A percentile compares a stretch with the other conserved stretches of the same genome.
These are phyloP conservation scores for Danio kyathit DNA, from an alignment of 2,797 vertebrate species.

Conservation along the genomic window DNA sequence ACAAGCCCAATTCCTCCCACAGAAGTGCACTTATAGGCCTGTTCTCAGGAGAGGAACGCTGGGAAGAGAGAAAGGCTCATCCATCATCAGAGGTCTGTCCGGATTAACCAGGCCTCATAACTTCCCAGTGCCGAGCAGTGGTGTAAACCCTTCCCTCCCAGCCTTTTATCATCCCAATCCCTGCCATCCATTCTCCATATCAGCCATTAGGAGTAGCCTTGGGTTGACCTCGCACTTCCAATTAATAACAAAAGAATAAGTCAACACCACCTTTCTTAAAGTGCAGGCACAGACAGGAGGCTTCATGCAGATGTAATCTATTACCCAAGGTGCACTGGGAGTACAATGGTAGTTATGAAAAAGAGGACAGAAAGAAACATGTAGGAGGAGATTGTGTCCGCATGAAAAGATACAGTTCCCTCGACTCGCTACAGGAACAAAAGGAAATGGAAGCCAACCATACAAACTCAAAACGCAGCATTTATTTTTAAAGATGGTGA, in stretches of 20 bases:
- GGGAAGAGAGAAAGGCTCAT: conserved; percentile 39
- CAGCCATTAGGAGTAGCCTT: conserved; percentile 66
- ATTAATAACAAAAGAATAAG: conserved; percentile 65
- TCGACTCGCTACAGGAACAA: conserved; percentile 5
- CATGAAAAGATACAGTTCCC: background rate
- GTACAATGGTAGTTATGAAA: conserved; percentile 35
- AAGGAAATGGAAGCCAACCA: background rate
- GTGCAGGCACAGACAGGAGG: conserved; percentile 67
- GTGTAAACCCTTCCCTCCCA: conserved; percentile 35
- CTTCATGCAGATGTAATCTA: conserved; percentile 62
- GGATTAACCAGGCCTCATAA: conserved; percentile 62
- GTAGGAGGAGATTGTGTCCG: conserved; percentile 56
- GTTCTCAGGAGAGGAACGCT: conserved; percentile 55
- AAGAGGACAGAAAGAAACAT: conserved; percentile 46
- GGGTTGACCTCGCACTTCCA: conserved; percentile 70
- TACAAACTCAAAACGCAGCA: background rate
- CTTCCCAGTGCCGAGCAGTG: conserved; percentile 25
- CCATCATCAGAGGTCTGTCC: conserved; percentile 60
- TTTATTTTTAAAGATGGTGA: background rate
- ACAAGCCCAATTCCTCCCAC: conserved; percentile 53
- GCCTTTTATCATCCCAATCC: conserved; percentile 73
- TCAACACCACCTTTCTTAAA: conserved; percentile 49
- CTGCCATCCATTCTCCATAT: conserved; percentile 68
- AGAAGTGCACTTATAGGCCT: conserved; percentile 73
- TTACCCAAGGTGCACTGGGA: conserved; percentile 60